A percentile compares a stretch with the other conserved stretches of the same genome.
Evolutionary conservation across 1,140 invertebrate species (phyloP).

Genomic region (Cryptotermes secundus): DNA sequence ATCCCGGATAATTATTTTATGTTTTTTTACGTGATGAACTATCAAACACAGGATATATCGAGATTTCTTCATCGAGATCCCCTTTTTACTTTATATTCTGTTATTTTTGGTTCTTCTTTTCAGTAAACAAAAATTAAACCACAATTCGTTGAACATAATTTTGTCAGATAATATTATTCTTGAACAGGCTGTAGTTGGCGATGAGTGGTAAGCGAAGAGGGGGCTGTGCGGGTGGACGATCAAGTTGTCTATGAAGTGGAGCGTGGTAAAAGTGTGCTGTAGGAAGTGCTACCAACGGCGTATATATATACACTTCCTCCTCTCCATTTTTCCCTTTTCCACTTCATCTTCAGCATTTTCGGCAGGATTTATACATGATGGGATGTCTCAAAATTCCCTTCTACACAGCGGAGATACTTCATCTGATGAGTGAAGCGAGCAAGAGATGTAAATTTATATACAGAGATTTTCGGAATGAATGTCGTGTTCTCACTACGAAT

Average conservation of each 20-base stretch:
- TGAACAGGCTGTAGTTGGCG: background rate
- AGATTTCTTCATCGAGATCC: too few relatives aligned
- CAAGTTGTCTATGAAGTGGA: conserved; percentile 5
- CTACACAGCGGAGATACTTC: background rate
- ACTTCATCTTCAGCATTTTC: background rate
- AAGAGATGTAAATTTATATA: too few relatives aligned
- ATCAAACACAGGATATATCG: too few relatives aligned
- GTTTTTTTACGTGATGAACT: too few relatives aligned
- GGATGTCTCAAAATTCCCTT: background rate
- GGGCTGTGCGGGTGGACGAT: conserved; percentile 17
- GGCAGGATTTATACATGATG: background rate
- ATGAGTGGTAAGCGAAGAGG: background rate
- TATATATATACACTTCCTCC: background rate
- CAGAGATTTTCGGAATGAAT: too few relatives aligned
- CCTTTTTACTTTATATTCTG: too few relatives aligned
- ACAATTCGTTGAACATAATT: too few relatives aligned
- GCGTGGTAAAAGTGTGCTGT: background rate
- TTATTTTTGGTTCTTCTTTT: too few relatives aligned
- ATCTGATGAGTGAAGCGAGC: too few relatives aligned
- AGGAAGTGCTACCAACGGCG: background rate
- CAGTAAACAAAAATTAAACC: too few relatives aligned
- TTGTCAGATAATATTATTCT: background rate
- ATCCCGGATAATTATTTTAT: too few relatives aligned
- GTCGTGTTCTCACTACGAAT: too few relatives aligned
- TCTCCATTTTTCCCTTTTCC: background rate